These are phyloP conservation scores for Psettodes erumei DNA, from an alignment of 2,113 vertebrate species.

Conservation along the genomic window DNA sequence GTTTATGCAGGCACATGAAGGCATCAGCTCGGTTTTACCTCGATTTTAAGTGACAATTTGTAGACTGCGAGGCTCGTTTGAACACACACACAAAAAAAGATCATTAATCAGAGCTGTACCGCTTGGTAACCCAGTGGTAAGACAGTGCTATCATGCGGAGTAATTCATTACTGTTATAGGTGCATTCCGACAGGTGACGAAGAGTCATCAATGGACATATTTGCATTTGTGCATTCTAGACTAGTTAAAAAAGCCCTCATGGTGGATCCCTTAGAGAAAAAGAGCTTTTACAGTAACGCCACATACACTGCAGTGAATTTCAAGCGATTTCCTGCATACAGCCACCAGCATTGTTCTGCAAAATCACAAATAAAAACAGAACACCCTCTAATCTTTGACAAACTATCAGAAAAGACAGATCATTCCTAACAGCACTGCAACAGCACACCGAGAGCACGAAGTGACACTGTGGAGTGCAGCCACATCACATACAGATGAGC, in stretches of 20 bases:
- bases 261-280: slow-evolving; percentile 10
- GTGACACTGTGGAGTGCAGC: slow-evolving; percentile 45
- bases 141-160: slow-evolving; percentile 36
- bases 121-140: neutral
- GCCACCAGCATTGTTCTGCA: slow-evolving; percentile 18
- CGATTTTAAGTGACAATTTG: neutral
- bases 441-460: slow-evolving; percentile 44
- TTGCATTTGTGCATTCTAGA: slow-evolving; percentile 5
- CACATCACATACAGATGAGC: slow-evolving; percentile 56
- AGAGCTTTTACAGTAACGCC: slow-evolving; percentile 42
- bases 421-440: slow-evolving; percentile 43
- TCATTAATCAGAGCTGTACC: neutral
- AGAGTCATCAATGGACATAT: neutral
- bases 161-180: slow-evolving; percentile 38
- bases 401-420: slow-evolving; percentile 57
- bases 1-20: slow-evolving; percentile 21
- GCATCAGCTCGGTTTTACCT: slow-evolving; percentile 9
- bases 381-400: slow-evolving; percentile 37
- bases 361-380: slow-evolving; percentile 10
- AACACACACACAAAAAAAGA: slow-evolving; percentile 6
- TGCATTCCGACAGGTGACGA: slow-evolving; percentile 72
- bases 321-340: slow-evolving; percentile 33
- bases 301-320: slow-evolving; percentile 47
- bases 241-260: neutral
- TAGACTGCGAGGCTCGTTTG: neutral